phyloP scores from a whole-genome alignment of 30 jellyfish, hydroid and myxozoan genomes.

The Hydractinia echinata region DNA sequence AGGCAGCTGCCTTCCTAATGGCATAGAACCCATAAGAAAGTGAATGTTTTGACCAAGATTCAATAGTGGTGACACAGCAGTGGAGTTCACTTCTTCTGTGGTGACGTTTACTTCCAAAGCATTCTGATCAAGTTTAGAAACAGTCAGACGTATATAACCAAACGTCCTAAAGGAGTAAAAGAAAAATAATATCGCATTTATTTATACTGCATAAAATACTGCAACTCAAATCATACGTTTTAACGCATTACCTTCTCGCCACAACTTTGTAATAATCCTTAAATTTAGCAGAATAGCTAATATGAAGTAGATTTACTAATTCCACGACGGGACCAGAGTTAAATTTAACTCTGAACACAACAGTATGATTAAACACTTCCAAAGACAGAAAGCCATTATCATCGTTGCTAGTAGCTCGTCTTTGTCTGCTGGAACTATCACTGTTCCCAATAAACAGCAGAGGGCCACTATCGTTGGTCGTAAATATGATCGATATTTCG shows the following conservation, averaged over 20 bases:
- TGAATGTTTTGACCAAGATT: slow-evolving; percentile 39
- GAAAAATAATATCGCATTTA: too few relatives aligned
- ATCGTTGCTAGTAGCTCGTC: slow-evolving; percentile 13
- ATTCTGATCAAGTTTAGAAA: not conserved
- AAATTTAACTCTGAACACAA: slow-evolving; percentile 33
- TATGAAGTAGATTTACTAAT: not conserved
- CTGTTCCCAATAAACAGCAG: slow-evolving; percentile 63
- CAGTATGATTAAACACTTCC: slow-evolving; percentile 41
- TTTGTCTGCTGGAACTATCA: slow-evolving; percentile 30
- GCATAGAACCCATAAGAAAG: slow-evolving; percentile 59
- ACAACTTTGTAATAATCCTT: slow-evolving; percentile 44
- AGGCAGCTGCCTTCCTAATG: slow-evolving; percentile 43
- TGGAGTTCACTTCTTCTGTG: not conserved
- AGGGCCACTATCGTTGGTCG: slow-evolving; percentile 47
- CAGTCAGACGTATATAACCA: slow-evolving; percentile 31
- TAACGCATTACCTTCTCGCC: slow-evolving; percentile 57
- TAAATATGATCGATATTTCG: slow-evolving; percentile 34
- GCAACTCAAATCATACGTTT: too few relatives aligned
- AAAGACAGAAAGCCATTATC: slow-evolving; percentile 48
- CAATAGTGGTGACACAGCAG: slow-evolving; percentile 15
- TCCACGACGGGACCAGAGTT: slow-evolving; percentile 24
- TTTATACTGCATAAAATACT: too few relatives aligned
- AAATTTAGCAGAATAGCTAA: not conserved
- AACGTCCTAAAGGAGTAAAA: slow-evolving; percentile 15
- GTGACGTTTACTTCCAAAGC: not conserved